Conservation (phyloP, 2,888 invertebrate genomes). For the Hyposoter didymator region DNA sequence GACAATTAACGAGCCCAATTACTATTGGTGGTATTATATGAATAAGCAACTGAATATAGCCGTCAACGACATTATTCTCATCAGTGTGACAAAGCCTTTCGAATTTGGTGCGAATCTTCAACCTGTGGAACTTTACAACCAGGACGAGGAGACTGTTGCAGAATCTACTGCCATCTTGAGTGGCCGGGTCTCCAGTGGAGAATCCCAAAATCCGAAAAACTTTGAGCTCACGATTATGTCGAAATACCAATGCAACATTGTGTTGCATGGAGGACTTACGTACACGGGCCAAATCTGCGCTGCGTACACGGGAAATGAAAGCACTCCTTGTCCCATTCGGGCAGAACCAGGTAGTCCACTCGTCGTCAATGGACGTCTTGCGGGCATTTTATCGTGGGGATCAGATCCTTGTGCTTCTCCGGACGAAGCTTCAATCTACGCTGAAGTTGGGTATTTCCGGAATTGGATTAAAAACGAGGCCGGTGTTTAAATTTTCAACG, state of each 20-base stretch:
- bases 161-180: neutral
- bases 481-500: neutral
- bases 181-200: constrained; percentile 1
- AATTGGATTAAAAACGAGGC: constrained; percentile 26
- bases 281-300: constrained; percentile 33
- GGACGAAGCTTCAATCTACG: constrained; percentile 2
- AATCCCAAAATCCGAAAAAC: neutral
- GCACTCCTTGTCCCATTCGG: neutral
- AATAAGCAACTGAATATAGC: neutral
- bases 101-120: neutral
- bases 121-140: constrained; percentile 4
- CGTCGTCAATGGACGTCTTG: constrained; percentile 26
- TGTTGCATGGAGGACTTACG: constrained; percentile 3
- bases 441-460: constrained; percentile 20
- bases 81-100: constrained; percentile 3
- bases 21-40: constrained; percentile 8
- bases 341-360: constrained; percentile 22
- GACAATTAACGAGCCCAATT: neutral
- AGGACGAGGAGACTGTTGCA: constrained; percentile 10
- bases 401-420: constrained; percentile 7
- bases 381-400: constrained; percentile 16
- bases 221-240: neutral
- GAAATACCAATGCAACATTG: constrained; percentile 27
- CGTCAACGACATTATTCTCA: constrained; percentile 18
- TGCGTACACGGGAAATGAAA: neutral